phyloP scores from a whole-genome alignment of 2,888 invertebrate genomes.

The Bugulina stolonifera region DNA sequence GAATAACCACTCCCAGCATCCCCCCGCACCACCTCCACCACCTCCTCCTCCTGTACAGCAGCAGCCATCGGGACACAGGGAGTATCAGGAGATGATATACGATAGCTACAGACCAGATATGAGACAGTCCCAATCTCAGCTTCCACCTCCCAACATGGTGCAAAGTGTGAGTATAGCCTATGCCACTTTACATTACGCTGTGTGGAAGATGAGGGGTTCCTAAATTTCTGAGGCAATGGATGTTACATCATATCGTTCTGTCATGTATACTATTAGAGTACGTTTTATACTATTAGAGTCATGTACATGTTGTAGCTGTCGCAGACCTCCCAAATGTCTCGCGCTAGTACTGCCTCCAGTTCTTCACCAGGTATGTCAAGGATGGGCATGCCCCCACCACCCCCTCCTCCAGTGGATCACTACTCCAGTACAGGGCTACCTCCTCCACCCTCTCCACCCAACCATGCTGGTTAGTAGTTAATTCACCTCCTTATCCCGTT shows the following conservation, averaged over 20 bases:
- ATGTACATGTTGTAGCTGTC: neutral
- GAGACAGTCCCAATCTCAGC: neutral
- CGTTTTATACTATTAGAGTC: neutral
- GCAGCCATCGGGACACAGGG: neutral
- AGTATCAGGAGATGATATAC: constrained; percentile 24
- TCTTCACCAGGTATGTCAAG: neutral
- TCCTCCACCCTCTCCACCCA: constrained; percentile 17
- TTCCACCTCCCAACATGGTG: neutral
- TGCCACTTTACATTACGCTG: no score
- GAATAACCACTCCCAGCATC: no score
- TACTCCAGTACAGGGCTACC: neutral
- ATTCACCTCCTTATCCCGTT: no score
- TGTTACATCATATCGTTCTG: neutral
- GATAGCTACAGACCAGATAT: neutral
- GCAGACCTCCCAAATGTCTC: neutral
- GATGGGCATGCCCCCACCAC: constrained; percentile 16
- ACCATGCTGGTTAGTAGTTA: neutral
- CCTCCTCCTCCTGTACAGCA: neutral
- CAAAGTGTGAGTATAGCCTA: neutral
- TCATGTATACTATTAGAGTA: neutral
- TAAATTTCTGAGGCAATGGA: neutral
- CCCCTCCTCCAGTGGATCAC: constrained; percentile 9
- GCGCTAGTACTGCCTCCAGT: neutral
- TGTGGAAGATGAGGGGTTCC: no score
- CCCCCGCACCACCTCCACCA: neutral